phyloP scores from a whole-genome alignment of 2,888 invertebrate genomes.

The Unio delphinus region DNA sequence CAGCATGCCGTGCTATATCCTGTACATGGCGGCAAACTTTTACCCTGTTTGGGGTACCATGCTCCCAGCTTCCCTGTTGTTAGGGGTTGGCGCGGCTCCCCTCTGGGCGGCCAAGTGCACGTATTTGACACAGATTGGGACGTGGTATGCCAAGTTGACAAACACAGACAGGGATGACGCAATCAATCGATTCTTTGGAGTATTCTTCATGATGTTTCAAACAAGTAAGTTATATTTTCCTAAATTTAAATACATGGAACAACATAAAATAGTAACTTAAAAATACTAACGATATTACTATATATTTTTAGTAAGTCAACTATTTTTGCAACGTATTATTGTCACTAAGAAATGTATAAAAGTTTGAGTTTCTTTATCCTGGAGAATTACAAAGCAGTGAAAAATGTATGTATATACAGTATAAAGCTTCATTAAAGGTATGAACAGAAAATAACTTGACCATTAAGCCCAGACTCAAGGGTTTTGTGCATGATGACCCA shows the following conservation, averaged over 20 bases:
- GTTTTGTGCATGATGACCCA: no score
- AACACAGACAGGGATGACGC: conserved; percentile 88
- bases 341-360: no score
- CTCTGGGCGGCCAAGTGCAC: conserved; percentile 99
- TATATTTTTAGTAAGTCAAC: no score
- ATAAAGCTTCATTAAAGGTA: no score
- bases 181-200: conserved; percentile 96
- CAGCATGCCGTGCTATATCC: conserved; percentile 92
- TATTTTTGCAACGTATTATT: no score
- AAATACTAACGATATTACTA: no score
- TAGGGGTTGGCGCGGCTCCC: conserved; percentile 92
- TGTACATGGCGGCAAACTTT: conserved; percentile 95
- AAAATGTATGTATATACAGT: no score
- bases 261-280: neutral
- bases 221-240: conserved; percentile 81
- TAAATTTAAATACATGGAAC: neutral
- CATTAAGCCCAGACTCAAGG: no score
- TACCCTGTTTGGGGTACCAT: conserved; percentile 88
- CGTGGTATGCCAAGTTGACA: conserved; percentile 87
- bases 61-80: conserved; percentile 77
- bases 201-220: conserved; percentile 98
- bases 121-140: conserved; percentile 86
- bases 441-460: no score
- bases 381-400: no score
- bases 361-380: no score